Base-by-base conservation (phyloP, 2,888 invertebrate genomes). In the Morpho deidamia region DNA sequence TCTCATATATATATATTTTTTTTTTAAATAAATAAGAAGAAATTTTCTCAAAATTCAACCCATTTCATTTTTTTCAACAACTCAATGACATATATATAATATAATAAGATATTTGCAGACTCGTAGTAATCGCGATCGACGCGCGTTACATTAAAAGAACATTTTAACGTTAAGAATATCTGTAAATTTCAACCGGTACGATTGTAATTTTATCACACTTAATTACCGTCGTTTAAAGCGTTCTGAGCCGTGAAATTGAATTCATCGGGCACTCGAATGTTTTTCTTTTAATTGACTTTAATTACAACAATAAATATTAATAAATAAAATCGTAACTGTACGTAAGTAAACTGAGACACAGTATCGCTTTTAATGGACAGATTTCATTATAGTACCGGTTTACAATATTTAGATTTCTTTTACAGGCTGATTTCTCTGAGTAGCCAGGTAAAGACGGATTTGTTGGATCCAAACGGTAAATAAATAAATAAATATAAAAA, bases 181-280 rank as follows among this genome's bases (percentile, higher is more conserved):
- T 39, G 47, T 55, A 51, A 43, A 47, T 55, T 51, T 33, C 23
- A 38, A 34, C 39, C 39, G 43, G 40, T 55, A 55, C 44, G 51
- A 55, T 42, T 47, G 51, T 55, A 47, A 46, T 51, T 49, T 51
- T 55, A 55, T 55, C 51, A 43, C 50, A 55, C 51, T 51, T 55
- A 51, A 54, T 48, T 54, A 54, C 40, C 42, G 43, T 37, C 23
- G 46, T 47, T 55, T 41, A 42, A 44, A 41, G 52, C 42, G 35
- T 45, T 41, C 46, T 40, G 12, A 43, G 47, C 42, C 55, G 51
- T 55, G 51, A 55, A 55, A 55, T 55, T 55, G 55, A 38, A 38
- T 46, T 45, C 40, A 45, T 50, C 40, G 7, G 33, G 47, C 40
- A 39, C 47, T 48, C 43, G 34, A 39, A 40, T 40, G 43, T 35